Evolutionary conservation across 2,113 vertebrate species (phyloP).

Genomic region (Phyllopteryx taeniolatus): DNA sequence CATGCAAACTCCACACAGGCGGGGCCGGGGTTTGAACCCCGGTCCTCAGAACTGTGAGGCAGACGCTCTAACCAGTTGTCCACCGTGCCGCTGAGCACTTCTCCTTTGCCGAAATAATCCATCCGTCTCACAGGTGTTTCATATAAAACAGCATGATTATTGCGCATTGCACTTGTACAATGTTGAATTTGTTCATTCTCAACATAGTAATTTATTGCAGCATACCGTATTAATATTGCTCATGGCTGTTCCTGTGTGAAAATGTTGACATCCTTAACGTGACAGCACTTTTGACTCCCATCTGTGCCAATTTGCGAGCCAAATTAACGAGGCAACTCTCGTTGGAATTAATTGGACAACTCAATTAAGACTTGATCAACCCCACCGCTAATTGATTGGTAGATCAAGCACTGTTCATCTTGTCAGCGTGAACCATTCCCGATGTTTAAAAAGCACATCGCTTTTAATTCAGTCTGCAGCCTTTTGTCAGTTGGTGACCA

Average conservation of each 20-base stretch:
- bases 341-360: slow-evolving; percentile 54
- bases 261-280: slow-evolving; percentile 6
- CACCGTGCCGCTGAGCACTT: too few species aligned
- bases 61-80: too few species aligned
- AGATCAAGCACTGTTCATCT: slow-evolving; percentile 54
- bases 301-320: slow-evolving; percentile 29
- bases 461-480: slow-evolving; percentile 56
- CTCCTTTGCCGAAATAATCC: too few species aligned
- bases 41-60: too few species aligned
- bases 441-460: slow-evolving; percentile 43
- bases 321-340: slow-evolving; percentile 52
- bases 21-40: too few species aligned
- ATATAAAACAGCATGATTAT: too few species aligned
- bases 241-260: not conserved
- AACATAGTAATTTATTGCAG: not conserved
- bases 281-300: slow-evolving; percentile 26
- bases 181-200: not conserved
- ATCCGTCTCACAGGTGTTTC: too few species aligned
- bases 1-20: too few species aligned
- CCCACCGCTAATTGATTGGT: slow-evolving; percentile 55
- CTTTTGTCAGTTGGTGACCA: slow-evolving; percentile 55
- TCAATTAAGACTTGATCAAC: slow-evolving; percentile 70
- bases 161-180: not conserved
- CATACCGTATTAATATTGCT: not conserved
- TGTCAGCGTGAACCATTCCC: slow-evolving; percentile 46